Percentiles rank a stretch among this genome's conserved stretches.
phyloP scores from a whole-genome alignment of 92 coral and sea anemone genomes.

The Parazoanthus atlanticus region DNA sequence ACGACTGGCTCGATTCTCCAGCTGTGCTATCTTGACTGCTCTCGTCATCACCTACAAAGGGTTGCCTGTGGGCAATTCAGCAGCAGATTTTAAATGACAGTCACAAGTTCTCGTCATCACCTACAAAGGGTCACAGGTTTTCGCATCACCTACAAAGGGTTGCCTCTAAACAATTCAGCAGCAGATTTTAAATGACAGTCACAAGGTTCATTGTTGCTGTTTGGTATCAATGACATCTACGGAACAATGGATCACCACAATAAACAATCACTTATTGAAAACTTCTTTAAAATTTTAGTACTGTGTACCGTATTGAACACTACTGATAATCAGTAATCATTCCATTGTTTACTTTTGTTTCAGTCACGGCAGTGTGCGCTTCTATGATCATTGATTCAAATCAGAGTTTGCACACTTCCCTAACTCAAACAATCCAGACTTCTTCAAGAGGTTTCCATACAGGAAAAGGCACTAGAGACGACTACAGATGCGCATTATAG shows the following conservation, averaged over 20 bases:
- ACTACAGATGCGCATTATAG: no score
- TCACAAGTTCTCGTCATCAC: conserved; percentile 65
- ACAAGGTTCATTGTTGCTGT: neutral
- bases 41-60: conserved; percentile 69
- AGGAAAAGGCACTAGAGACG: no score
- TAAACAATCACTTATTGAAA: no score
- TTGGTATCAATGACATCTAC: neutral
- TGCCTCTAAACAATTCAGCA: conserved; percentile 24
- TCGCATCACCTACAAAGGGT: conserved; percentile 65
- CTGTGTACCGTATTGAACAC: no score
- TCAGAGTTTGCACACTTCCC: no score
- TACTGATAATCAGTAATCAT: no score
- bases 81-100: neutral
- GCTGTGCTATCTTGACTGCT: conserved; percentile 81
- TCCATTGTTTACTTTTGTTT: no score
- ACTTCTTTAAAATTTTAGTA: no score
- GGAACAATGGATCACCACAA: neutral
- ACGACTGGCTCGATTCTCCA: conserved; percentile 15
- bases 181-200: neutral
- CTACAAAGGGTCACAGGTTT: conserved; percentile 23
- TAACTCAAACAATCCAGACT: no score
- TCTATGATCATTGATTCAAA: no score
- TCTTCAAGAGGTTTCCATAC: no score
- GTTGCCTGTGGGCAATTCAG: conserved; percentile 27
- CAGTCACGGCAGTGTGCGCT: no score